Conservation (phyloP, 2,113 vertebrate species). For the Poeciliopsis occidentalis region DNA sequence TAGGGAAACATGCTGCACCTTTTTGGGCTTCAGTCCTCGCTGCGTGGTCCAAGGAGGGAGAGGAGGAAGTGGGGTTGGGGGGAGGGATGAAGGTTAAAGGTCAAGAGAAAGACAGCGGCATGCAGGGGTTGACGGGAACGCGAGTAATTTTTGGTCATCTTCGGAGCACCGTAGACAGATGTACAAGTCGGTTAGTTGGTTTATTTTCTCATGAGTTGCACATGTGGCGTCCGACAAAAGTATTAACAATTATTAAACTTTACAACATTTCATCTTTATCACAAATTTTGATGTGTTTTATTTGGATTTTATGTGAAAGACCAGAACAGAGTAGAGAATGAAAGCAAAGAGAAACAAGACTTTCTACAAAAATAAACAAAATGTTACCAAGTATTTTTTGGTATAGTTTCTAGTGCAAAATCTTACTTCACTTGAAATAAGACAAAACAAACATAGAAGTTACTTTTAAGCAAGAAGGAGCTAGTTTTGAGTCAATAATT, state of each 20-base stretch:
- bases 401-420: no score
- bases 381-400: no score
- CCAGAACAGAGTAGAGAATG: not conserved
- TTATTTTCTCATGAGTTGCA: not conserved
- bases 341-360: no score
- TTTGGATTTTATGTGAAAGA: not conserved
- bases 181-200: not conserved
- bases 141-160: not conserved
- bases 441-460: no score
- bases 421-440: no score
- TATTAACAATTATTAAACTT: not conserved
- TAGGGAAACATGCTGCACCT: slow-evolving; percentile 88
- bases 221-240: not conserved
- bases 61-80: slow-evolving; percentile 46
- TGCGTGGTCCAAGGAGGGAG: slow-evolving; percentile 78
- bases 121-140: slow-evolving; percentile 41
- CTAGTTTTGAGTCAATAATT: no score
- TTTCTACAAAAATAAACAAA: no score
- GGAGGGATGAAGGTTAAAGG: slow-evolving; percentile 50
- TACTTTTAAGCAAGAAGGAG: no score
- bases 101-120: slow-evolving; percentile 39
- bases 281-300: not conserved
- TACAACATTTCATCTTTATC: not conserved
- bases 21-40: slow-evolving; percentile 93
- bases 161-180: not conserved